Conservation (phyloP, 53 echinoderm and acorn worm species). For the Astropecten irregularis region DNA sequence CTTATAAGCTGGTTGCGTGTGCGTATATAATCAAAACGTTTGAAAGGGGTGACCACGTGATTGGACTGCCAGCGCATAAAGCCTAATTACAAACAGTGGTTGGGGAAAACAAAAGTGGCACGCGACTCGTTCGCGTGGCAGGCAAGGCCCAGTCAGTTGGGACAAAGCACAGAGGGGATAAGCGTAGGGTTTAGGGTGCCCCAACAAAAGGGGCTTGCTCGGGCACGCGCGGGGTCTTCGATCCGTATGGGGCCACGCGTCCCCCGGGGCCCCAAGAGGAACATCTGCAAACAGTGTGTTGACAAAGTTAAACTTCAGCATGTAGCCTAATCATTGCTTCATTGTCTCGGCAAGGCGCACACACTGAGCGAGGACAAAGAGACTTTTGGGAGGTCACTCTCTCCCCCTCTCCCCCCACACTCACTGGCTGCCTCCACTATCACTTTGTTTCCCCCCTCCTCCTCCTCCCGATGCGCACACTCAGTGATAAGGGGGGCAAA, state of each 20-base stretch:
- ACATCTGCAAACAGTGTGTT: constrained; percentile 62
- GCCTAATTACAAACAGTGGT: constrained; percentile 57
- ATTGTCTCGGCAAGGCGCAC: constrained; percentile 43
- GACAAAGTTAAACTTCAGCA: constrained; percentile 60
- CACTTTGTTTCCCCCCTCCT: constrained; percentile 5
- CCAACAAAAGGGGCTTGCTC: constrained; percentile 38
- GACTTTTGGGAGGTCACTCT: constrained; percentile 35
- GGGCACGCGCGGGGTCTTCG: constrained; percentile 49
- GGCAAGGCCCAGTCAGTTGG: constrained; percentile 32
- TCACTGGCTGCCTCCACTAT: constrained; percentile 17
- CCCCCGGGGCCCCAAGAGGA: constrained; percentile 37
- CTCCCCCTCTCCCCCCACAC: not conserved
- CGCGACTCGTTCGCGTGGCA: constrained; percentile 55
- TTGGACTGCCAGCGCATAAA: constrained; percentile 37
- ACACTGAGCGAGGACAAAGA: constrained; percentile 51
- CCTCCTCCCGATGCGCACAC: not conserved
- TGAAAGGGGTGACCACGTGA: constrained; percentile 35
- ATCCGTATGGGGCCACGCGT: constrained; percentile 51
- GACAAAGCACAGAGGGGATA: constrained; percentile 54
- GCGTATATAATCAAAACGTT: constrained; percentile 26
- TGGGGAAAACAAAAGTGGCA: constrained; percentile 53
- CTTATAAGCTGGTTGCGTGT: constrained; percentile 24
- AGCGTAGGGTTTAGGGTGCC: constrained; percentile 33
- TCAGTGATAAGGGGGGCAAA: constrained; percentile 29
- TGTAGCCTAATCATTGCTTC: constrained; percentile 39